phyloP scores from a whole-genome alignment of 2,888 invertebrate genomes.

The Lepidochrysops patricia region DNA sequence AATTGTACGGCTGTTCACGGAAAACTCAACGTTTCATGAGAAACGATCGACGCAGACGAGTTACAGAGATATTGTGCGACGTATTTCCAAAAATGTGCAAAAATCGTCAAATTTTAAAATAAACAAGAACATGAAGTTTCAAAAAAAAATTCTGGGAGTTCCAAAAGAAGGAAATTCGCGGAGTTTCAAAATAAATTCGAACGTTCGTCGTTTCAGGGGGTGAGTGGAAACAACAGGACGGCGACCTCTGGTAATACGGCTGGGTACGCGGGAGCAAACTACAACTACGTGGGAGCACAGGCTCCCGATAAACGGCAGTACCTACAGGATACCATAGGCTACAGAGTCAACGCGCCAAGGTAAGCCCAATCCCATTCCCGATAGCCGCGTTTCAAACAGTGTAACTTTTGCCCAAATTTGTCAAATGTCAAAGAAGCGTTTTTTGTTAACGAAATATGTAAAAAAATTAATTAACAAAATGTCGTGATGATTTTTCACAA shows the following conservation, averaged over 20 bases:
- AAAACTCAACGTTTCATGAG: not conserved
- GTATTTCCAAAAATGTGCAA: not conserved
- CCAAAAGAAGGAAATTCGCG: constrained; percentile 48
- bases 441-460: no score
- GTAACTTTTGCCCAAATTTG: no score
- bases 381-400: no score
- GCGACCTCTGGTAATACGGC: constrained; percentile 78
- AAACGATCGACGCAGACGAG: no score
- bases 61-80: constrained; percentile 16
- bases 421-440: no score
- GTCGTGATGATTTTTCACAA: no score
- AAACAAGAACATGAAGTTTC: no score
- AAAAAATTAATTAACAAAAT: no score
- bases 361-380: constrained; percentile 55
- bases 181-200: constrained; percentile 31
- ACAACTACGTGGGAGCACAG: constrained; percentile 60
- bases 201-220: constrained; percentile 54
- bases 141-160: constrained; percentile 15
- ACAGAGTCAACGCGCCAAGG: constrained; percentile 78
- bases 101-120: constrained; percentile 18
- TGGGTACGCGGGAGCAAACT: constrained; percentile 69
- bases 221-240: constrained; percentile 83
- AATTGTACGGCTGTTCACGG: constrained; percentile 23
- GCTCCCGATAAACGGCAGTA: constrained; percentile 70
- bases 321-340: constrained; percentile 70